These are phyloP conservation scores for Pandemis corylana DNA, from an alignment of 2,888 invertebrate species.

Conservation along the genomic window DNA sequence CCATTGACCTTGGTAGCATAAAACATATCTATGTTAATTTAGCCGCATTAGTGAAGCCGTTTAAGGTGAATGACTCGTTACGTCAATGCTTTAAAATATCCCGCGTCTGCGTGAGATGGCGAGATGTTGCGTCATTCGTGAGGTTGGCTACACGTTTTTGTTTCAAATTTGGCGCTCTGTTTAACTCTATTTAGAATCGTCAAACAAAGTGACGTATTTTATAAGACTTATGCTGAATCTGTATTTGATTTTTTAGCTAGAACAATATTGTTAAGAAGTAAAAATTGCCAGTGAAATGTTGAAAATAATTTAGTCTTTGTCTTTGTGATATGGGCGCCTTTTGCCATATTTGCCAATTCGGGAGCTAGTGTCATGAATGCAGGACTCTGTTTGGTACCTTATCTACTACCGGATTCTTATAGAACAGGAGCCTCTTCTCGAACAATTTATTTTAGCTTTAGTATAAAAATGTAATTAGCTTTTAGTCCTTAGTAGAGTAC, in stretches of 20 bases:
- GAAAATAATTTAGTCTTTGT: not conserved
- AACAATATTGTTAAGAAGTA: too few species aligned
- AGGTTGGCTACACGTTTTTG: conserved; percentile 8
- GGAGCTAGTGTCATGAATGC: not conserved
- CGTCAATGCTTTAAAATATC: conserved; percentile 46
- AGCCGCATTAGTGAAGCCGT: not conserved
- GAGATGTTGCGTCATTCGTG: conserved; percentile 45
- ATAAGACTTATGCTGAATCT: too few species aligned
- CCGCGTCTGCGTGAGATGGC: conserved; percentile 31
- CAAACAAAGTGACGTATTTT: too few species aligned
- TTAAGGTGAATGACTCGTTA: conserved; percentile 54
- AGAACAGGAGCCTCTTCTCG: conserved; percentile 9
- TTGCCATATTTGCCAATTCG: not conserved
- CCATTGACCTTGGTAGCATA: conserved; percentile 18
- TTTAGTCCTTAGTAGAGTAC: not conserved
- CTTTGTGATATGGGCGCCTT: not conserved
- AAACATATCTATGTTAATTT: conserved; percentile 18
- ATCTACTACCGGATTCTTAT: not conserved
- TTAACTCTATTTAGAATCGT: not conserved
- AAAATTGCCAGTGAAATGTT: not conserved
- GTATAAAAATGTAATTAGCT: not conserved
- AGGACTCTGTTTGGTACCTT: not conserved
- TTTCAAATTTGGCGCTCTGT: conserved; percentile 2
- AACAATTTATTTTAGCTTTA: conserved; percentile 47
- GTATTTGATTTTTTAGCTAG: too few species aligned